Evolutionary conservation across 2,113 vertebrate genomes (phyloP).

Genomic region (Rallus limicola): DNA sequence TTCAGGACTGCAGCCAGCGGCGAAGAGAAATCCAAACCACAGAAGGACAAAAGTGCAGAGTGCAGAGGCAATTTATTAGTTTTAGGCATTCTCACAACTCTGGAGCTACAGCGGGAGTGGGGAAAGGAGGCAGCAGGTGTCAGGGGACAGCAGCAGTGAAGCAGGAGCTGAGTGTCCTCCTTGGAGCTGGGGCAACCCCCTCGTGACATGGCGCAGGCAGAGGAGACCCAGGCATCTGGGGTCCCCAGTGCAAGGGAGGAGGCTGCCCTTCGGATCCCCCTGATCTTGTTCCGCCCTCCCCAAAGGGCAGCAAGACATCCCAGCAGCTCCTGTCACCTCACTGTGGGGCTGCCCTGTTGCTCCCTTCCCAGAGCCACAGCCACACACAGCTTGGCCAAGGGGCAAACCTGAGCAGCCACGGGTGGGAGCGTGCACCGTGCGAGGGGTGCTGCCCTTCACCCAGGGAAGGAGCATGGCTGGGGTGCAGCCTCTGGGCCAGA

Average conservation of each 20-base stretch:
- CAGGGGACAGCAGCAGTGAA: not conserved
- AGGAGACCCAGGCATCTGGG: not conserved
- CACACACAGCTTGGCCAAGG: not conserved
- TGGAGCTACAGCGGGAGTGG: not conserved
- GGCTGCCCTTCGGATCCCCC: not conserved
- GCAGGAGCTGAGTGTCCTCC: not conserved
- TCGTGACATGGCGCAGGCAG: not conserved
- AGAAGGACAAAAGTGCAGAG: not conserved
- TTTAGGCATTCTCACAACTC: not conserved
- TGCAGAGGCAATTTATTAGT: not conserved
- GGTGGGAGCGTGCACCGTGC: rapidly evolving
- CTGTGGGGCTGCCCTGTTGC: not conserved
- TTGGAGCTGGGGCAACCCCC: not conserved
- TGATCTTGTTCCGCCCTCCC: not conserved
- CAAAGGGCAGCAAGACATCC: rapidly evolving
- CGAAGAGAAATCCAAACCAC: not conserved
- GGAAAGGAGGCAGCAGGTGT: not conserved
- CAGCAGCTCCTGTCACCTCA: not conserved
- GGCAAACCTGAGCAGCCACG: not conserved
- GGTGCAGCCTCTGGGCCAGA: not conserved
- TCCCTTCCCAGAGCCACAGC: not conserved
- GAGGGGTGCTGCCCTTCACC: rapidly evolving
- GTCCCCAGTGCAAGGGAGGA: not conserved
- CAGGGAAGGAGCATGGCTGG: rapidly evolving
- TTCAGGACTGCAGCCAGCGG: not conserved